Evolutionary conservation across 2,888 invertebrate species (phyloP).

Genomic region (Phortica okadai): DNA sequence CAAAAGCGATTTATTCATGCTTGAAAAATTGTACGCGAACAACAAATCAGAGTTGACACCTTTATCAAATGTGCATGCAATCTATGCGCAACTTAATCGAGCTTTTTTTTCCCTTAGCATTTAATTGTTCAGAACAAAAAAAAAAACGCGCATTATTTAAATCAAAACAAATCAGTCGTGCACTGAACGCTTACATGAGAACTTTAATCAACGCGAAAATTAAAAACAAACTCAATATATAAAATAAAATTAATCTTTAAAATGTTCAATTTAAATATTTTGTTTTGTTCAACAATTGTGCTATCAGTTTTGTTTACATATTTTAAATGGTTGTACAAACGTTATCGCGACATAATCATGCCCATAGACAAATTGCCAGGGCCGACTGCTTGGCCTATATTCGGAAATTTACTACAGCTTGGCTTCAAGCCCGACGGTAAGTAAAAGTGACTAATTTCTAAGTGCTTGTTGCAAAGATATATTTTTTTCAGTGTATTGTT

Average conservation of each 20-base stretch:
- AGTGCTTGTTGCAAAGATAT: neutral
- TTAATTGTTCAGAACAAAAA: conserved; percentile 17
- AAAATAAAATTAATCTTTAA: conserved; percentile 7
- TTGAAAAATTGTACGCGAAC: too few relatives aligned
- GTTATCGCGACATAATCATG: conserved; percentile 39
- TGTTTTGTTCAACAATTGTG: neutral
- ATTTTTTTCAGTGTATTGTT: neutral
- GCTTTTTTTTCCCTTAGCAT: neutral
- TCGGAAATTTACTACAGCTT: conserved; percentile 52
- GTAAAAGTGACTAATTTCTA: conserved; percentile 15
- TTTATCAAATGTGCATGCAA: too few relatives aligned
- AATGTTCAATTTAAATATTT: conserved; percentile 13
- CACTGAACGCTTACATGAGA: conserved; percentile 3
- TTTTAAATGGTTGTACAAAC: conserved; percentile 12
- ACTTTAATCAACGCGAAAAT: conserved; percentile 1
- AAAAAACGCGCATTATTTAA: neutral
- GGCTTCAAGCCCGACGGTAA: conserved; percentile 52
- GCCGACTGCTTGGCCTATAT: conserved; percentile 47
- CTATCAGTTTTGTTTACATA: neutral
- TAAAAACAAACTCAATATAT: neutral
- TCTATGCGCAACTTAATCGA: neutral
- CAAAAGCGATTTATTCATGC: too few relatives aligned
- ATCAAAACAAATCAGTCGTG: neutral
- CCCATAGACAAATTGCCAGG: conserved; percentile 49
- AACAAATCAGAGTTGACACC: too few relatives aligned